phyloP scores from a whole-genome alignment of 2,888 invertebrate species.

The Ethmia dodecea region DNA sequence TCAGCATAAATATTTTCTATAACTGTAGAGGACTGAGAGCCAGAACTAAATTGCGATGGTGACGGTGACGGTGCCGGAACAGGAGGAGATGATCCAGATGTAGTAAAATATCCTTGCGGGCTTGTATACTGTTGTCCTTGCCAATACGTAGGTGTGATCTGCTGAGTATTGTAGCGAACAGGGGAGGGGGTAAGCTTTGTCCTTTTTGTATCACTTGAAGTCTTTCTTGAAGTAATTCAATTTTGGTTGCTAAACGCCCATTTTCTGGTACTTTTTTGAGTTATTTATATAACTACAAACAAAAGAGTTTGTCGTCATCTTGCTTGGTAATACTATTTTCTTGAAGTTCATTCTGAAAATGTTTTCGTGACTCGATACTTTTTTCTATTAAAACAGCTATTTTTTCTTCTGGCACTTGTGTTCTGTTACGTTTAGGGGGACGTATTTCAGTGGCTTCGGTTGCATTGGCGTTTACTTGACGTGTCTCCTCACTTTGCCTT shows the following conservation, averaged over 20 bases:
- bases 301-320: conserved; percentile 23
- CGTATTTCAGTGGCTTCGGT: conserved; percentile 23
- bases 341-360: conserved; percentile 23
- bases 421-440: conserved; percentile 23
- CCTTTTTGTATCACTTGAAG: not conserved
- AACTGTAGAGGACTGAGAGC: too few relatives aligned
- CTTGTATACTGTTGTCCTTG: not conserved
- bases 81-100: too few relatives aligned
- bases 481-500: conserved; percentile 23
- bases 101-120: too few relatives aligned
- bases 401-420: conserved; percentile 24
- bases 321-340: conserved; percentile 24
- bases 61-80: too few relatives aligned
- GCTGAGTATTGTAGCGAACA: not conserved
- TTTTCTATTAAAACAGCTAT: conserved; percentile 20
- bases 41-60: too few relatives aligned
- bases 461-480: conserved; percentile 21
- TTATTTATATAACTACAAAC: conserved; percentile 28
- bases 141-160: not conserved
- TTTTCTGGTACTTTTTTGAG: conserved; percentile 28
- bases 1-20: not conserved
- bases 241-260: conserved; percentile 24
- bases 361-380: conserved; percentile 18
- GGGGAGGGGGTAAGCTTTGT: not conserved
- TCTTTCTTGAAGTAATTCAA: too few relatives aligned